Evolutionary conservation across 2,113 vertebrate species (phyloP).

Genomic region (Syngnathus typhle): DNA sequence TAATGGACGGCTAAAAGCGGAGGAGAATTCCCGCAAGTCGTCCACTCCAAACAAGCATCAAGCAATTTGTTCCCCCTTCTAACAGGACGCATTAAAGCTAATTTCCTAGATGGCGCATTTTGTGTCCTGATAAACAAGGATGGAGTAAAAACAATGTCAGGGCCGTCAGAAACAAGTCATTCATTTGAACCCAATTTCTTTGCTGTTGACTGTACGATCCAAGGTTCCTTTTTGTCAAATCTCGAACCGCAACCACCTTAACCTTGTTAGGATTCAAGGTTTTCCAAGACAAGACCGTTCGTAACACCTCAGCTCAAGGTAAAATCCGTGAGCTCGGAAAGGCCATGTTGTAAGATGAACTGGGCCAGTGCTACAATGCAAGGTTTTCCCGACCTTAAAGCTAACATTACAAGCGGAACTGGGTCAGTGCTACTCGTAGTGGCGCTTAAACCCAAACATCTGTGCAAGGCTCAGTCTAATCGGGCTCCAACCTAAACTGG

Average conservation of each 20-base stretch:
- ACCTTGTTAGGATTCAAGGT: no score
- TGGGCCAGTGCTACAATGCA: not conserved
- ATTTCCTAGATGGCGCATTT: not conserved
- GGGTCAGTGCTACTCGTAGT: no score
- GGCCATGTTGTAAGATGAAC: not conserved
- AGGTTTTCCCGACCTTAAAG: not conserved
- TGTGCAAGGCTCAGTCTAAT: no score
- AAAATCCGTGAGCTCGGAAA: no score
- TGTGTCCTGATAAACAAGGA: not conserved
- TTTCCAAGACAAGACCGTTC: no score
- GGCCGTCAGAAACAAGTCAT: not conserved
- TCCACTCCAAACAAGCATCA: not conserved
- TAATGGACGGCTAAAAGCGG: constrained; percentile 5
- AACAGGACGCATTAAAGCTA: not conserved
- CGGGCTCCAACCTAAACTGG: no score
- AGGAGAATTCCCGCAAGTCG: constrained; percentile 1
- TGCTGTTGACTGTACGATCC: not conserved
- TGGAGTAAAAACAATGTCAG: not conserved
- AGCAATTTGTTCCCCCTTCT: not conserved
- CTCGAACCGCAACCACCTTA: no score
- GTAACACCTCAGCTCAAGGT: no score
- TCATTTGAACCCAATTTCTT: not conserved
- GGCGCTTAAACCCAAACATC: no score
- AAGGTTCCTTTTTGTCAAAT: not conserved
- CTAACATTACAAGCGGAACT: no score